These are phyloP conservation scores for Papilio protenor DNA, from an alignment of 2,888 invertebrate species.

Conservation along the genomic window DNA sequence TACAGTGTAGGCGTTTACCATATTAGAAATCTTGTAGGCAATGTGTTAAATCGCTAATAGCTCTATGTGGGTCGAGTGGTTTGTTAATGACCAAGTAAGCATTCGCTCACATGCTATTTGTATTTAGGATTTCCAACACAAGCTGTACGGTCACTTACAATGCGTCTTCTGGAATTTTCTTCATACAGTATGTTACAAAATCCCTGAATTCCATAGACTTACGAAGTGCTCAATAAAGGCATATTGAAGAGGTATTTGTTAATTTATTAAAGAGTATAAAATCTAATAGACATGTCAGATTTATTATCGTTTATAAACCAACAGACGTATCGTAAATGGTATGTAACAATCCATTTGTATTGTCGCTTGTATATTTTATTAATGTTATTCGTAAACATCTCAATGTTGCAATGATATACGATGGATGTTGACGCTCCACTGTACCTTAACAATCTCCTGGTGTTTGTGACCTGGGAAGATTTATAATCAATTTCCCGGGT, in stretches of 20 bases:
- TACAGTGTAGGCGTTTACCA: conserved; percentile 31
- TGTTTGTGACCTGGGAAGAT: conserved; percentile 32
- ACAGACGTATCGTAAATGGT: conserved; percentile 5
- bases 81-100: conserved; percentile 43
- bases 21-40: conserved; percentile 41
- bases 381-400: conserved; percentile 32
- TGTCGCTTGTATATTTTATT: conserved; percentile 17
- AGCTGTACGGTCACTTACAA: conserved; percentile 31
- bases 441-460: conserved; percentile 11
- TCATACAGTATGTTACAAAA: neutral
- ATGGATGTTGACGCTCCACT: conserved; percentile 5
- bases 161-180: conserved; percentile 11
- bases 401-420: conserved; percentile 32
- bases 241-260: neutral
- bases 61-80: conserved; percentile 40
- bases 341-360: conserved; percentile 11
- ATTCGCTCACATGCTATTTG: conserved; percentile 31
- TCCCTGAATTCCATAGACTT: too few relatives aligned
- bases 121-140: conserved; percentile 33
- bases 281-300: neutral
- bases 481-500: conserved; percentile 33
- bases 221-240: too few relatives aligned
- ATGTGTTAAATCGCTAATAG: conserved; percentile 40
- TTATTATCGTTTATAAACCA: neutral
- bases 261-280: neutral